phyloP scores from a whole-genome alignment of 2,888 invertebrate genomes.

The Hirtodrosophila trivittata region DNA sequence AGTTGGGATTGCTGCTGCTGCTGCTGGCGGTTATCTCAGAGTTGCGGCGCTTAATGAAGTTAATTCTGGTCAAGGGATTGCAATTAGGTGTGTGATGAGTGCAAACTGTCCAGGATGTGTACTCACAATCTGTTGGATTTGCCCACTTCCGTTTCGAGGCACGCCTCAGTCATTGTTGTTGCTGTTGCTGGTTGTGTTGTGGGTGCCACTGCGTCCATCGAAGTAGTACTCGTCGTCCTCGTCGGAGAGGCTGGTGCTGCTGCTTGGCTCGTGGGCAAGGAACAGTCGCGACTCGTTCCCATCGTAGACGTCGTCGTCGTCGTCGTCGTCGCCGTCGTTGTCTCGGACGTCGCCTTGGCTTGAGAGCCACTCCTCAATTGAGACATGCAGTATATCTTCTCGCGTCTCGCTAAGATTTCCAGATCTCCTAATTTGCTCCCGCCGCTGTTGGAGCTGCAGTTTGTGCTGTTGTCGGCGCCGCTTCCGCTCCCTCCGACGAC shows the following conservation, averaged over 20 bases:
- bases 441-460: constrained; percentile 81
- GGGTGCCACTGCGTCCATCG: constrained; percentile 81
- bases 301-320: constrained; percentile 44
- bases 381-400: constrained; percentile 84
- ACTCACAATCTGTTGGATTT: constrained; percentile 84
- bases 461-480: constrained; percentile 80
- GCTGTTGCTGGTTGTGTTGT: constrained; percentile 34
- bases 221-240: constrained; percentile 84
- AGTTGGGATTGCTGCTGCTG: constrained; percentile 74
- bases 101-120: background rate
- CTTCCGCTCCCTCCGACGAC: constrained; percentile 78
- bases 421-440: constrained; percentile 86
- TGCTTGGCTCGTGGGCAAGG: constrained; percentile 62
- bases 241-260: constrained; percentile 70
- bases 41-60: constrained; percentile 83
- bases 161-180: constrained; percentile 61
- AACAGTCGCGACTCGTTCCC: constrained; percentile 61
- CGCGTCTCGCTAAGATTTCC: constrained; percentile 87
- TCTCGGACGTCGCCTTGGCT: constrained; percentile 81
- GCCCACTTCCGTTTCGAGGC: constrained; percentile 79
- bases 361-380: constrained; percentile 84
- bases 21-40: constrained; percentile 80
- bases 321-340: constrained; percentile 53
- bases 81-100: constrained; percentile 2
- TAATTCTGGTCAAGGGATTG: constrained; percentile 70